Base-by-base conservation (phyloP, 2,888 invertebrate species). In the Noctua pronuba region DNA sequence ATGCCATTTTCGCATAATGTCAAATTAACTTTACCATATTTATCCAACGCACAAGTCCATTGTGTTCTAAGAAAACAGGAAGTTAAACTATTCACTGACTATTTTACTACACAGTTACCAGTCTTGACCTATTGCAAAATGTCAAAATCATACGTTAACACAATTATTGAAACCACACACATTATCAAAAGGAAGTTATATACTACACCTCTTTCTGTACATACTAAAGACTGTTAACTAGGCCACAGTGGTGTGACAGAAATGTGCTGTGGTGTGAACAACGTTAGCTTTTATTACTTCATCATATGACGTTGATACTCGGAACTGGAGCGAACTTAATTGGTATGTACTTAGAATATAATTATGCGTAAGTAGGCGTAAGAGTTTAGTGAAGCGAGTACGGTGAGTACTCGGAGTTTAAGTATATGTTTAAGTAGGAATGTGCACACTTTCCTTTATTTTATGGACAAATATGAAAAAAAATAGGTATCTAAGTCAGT, bases 281-380 rank as follows among this genome's bases (percentile, higher is more conserved):
- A 70, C 74, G 68, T 81, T 74, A 84, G 70, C 68, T 83, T 82
- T 74, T 75, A 69, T 89, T 81, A 77, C 76, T 44, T 79, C 87
- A 86, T n/a, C 21, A 38, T 13, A 65, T 73, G 62, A 21, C 55
- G 79, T 74, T 86, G 78, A 79, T 82, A 81, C 70, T 79, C 62
- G 38, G 65, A 89, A 81, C 62, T 86, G 41, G 86, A 80, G 77
- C 80, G 55, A 70, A 83, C 65, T 77, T 77, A 80, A 81, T 80
- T 67, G 76, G 31, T 55, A 44, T 62, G 28, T 73, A 60, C n/a
- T 65, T 60, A 68, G 62, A 67, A 41, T 16, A 24, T 62, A 55
- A 82, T 72, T 72, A 55, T 66, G 72, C 35, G 49, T n/a, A 60
- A 35, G 13, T 52, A 68, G 16, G 11, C 18, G 16, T 66, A 52